Evolutionary conservation across 1,140 invertebrate species (phyloP).

Genomic region (Ridgeia piscesae): DNA sequence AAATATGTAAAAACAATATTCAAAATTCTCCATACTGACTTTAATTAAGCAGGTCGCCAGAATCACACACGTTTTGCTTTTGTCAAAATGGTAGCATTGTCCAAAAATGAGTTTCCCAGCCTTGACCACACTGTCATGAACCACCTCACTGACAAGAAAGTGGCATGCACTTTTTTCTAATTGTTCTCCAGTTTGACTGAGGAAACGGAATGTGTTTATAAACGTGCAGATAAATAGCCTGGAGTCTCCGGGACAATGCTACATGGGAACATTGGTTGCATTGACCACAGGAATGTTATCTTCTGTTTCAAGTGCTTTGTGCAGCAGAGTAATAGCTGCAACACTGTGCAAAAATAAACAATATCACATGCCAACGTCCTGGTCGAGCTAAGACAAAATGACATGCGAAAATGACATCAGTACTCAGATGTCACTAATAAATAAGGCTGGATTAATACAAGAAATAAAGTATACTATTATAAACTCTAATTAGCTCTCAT

Average conservation of each 20-base stretch:
- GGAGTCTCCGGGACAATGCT: not conserved
- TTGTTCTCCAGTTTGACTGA: not conserved
- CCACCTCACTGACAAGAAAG: not conserved
- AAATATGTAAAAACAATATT: not conserved
- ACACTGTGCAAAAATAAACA: not conserved
- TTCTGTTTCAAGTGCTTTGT: not conserved
- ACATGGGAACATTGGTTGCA: not conserved
- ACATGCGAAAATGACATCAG: not conserved
- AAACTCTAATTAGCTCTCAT: not conserved
- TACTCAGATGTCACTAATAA: not conserved
- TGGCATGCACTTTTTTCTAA: not conserved
- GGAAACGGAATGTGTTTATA: not conserved
- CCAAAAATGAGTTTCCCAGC: not conserved
- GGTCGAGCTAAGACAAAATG: not conserved
- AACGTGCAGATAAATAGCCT: not conserved
- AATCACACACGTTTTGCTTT: not conserved
- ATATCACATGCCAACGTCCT: not conserved
- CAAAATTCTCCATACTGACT: too few species aligned
- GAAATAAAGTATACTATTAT: too few species aligned
- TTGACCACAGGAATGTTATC: not conserved
- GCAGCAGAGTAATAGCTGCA: not conserved
- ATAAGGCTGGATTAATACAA: not conserved
- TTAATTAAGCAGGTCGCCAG: not conserved
- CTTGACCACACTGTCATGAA: not conserved
- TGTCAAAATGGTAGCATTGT: not conserved